phyloP scores from a whole-genome alignment of 2,797 vertebrate species.

The Lepilemur septentrionalis region DNA sequence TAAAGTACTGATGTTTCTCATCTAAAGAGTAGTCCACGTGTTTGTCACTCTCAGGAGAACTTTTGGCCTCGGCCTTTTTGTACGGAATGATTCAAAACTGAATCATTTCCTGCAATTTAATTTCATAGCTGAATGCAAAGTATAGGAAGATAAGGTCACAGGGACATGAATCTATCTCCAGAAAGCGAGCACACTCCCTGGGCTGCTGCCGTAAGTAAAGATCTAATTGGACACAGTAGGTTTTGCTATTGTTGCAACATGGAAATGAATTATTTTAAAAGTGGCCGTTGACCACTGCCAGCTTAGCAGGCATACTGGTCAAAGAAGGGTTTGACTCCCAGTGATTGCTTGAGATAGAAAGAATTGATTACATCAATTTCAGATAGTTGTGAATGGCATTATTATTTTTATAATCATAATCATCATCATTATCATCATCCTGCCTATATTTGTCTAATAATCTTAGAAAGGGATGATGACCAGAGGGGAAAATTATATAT shows the following conservation, averaged over 20 bases:
- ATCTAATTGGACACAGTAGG: constrained; percentile 70
- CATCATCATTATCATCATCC: not conserved
- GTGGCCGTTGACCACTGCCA: constrained; percentile 67
- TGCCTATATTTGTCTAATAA: constrained; percentile 4
- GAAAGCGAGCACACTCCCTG: constrained; percentile 68
- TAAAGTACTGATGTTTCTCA: constrained; percentile 77
- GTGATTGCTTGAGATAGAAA: constrained; percentile 69
- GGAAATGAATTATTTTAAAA: constrained; percentile 72
- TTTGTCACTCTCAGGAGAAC: constrained; percentile 78
- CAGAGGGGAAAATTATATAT: not conserved
- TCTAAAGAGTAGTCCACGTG: constrained; percentile 72
- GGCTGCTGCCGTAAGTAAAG: constrained; percentile 66
- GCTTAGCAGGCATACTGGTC: not conserved
- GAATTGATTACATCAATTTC: constrained; percentile 45
- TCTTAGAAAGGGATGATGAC: not conserved
- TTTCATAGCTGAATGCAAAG: constrained; percentile 81
- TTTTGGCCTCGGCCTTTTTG: constrained; percentile 79
- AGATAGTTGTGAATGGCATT: constrained; percentile 71
- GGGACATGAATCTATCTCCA: constrained; percentile 75
- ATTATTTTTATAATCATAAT: constrained; percentile 40
- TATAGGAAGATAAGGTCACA: constrained; percentile 80
- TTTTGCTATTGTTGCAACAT: constrained; percentile 65
- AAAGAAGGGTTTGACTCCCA: constrained; percentile 65
- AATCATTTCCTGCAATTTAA: constrained; percentile 85
- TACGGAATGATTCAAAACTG: constrained; percentile 81